A percentile compares a stretch with the other conserved stretches of the same genome.
These are phyloP conservation scores for Enteromius trimaculatus DNA, from an alignment of 2,797 vertebrate species.

Conservation along the genomic window DNA sequence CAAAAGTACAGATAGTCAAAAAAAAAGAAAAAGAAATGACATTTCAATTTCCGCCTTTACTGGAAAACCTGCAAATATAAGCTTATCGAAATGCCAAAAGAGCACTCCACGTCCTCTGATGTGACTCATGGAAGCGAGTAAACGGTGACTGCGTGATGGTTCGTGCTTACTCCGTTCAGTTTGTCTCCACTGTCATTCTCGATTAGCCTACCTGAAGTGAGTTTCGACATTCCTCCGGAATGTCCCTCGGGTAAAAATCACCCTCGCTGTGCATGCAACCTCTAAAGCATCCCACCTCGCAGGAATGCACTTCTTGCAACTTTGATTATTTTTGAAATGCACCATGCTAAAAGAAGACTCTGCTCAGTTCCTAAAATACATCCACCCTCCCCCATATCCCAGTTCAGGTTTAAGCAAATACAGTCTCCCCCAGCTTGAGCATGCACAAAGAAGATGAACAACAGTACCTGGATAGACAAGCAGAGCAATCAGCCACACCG, in stretches of 20 bases:
- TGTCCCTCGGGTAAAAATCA: constrained; percentile 8
- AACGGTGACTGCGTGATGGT: constrained; percentile 8
- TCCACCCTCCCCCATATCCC: neutral
- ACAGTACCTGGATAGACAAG: constrained; percentile 81
- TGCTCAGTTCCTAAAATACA: constrained; percentile 1
- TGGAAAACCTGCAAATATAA: neutral
- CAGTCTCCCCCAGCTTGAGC: neutral
- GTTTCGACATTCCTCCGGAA: constrained; percentile 33
- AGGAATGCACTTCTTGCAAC: constrained; percentile 10
- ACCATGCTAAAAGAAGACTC: neutral
- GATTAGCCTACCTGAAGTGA: constrained; percentile 27
- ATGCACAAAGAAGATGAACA: constrained; percentile 16
- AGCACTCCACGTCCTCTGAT: neutral
- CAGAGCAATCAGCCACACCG: constrained; percentile 77
- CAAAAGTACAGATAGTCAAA: neutral
- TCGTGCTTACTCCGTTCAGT: constrained; percentile 26
- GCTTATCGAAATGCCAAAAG: constrained; percentile 28
- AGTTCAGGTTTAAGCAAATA: neutral
- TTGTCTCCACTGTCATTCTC: constrained; percentile 17
- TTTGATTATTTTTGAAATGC: constrained; percentile 29
- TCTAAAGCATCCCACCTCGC: neutral
- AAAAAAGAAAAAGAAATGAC: constrained; percentile 1
- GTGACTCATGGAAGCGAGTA: constrained; percentile 4
- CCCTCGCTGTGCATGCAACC: neutral
- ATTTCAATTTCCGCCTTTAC: neutral